Base-by-base conservation (phyloP, 2,888 invertebrate genomes). In the Pandemis corylana region DNA sequence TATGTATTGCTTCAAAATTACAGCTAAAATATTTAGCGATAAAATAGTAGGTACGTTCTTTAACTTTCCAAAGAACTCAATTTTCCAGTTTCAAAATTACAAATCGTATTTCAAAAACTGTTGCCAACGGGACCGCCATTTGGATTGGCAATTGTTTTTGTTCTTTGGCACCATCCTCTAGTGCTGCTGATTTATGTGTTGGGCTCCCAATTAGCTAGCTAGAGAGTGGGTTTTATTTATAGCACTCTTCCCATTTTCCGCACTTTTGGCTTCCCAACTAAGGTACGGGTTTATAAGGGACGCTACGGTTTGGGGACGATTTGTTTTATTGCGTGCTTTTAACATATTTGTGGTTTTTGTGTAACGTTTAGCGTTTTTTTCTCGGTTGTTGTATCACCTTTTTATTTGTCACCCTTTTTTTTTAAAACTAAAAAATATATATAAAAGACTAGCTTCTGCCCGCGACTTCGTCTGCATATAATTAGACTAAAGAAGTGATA, bases 121-220 rank as follows among this genome's bases (percentile, higher is more conserved):
- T 68, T 77, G 66, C 70, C 71, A 72, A 72, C 69, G 78, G 78
- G 78, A 77, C 78, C 73, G 79, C 78, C 80, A 84, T 82, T 84
- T 81, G 80, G 79, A 80, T 80, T 79, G 80, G 80, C 81, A 80
- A 85, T 87, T 88, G 89, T 91, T 90, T 89, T 84, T 82, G 80
- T 86, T 85, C 85, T 85, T 84, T 85, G 83, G 83, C 84, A 81
- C 83, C 85, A 82, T 81, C 82, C 81, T 82, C 80, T 88, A 90
- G 89, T 89, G 89, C 85, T 80, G 76, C 84, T 91, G 93, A 93
- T 91, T 93, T 93, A 92, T 92, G 86, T 85, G 88, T 87, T 86
- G 89, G 90, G 87, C 89, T 90, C 89, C 89, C 91, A 93, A 92
- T 93, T 93, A 93, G 93, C 89, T 83, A 59, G 87, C 83, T 65